Base-by-base conservation (phyloP, 2,888 invertebrate species). In the Noctua janthe region DNA sequence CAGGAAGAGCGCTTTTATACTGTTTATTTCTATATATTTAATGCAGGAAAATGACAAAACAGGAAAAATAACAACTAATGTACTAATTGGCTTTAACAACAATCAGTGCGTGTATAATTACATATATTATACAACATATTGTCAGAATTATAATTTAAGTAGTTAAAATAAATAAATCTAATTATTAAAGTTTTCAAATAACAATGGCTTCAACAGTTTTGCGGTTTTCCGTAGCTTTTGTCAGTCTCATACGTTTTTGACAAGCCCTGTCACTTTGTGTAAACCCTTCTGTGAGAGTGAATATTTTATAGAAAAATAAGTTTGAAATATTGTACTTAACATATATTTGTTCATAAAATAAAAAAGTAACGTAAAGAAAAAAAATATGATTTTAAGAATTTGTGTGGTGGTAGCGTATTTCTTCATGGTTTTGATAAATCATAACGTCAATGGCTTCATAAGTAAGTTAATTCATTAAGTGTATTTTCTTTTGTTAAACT, bases 391-490 rank as follows among this genome's bases (percentile, higher is more conserved):
- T 74, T 17, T 17, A 39, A 1, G 17, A 51, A 49, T 39, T 4
- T 8, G 20, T 70, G 49, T 17, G 23, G n/a, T 49, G 35, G 0
- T 39, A 11, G 17, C 39, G 20, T 74, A 20, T 51, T 70, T 8
- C 49, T 70, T 51, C 51, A 13, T 73, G 29, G 13, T 70, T 51
- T 39, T 23, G 1, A 39, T 49, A 70, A 51, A 69, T 0, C 49
- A 39, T 51, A n/a, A 7, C n/a, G 70, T 70, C 1, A 1, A 35
- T 49, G 35, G 69, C 4, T 35, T 23, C 17, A 2, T 0, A 11
- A 17, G 74, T 69, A 74, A 69, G 74, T 74, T 35, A 10, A 43
- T 72, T n/a, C 3, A 39, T 39, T 39, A 39, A 39, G 35, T 39
- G 39, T 39, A 4, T 7, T 62, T 15, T 62, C 29, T n/a, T n/a